Evolutionary conservation across 2,113 vertebrate species (phyloP).

Genomic region (Damaliscus lunatus): DNA sequence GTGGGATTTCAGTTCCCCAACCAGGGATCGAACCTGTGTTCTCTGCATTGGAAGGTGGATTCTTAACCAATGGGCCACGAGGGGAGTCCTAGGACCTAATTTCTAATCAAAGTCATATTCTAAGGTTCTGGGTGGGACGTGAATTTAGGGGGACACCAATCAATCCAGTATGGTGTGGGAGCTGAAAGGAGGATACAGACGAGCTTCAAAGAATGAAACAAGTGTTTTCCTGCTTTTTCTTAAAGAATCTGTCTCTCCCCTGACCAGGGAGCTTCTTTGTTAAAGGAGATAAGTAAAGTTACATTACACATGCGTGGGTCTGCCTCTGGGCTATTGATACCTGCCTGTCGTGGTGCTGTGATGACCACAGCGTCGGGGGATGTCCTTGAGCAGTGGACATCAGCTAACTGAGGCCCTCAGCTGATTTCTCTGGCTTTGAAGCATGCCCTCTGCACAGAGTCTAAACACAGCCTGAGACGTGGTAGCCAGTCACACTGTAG

Average conservation of each 20-base stretch:
- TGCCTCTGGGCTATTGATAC: background rate
- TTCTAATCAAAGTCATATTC: background rate
- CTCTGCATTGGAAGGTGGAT: background rate
- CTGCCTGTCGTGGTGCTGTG: accelerated
- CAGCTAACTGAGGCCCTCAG: background rate
- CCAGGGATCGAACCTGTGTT: background rate
- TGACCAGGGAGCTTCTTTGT: background rate
- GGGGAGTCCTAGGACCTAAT: background rate
- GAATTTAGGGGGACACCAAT: background rate
- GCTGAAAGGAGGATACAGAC: background rate
- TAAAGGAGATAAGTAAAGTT: background rate
- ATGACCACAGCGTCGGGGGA: background rate
- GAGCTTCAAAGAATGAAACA: background rate
- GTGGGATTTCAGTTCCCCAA: background rate
- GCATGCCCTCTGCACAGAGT: background rate
- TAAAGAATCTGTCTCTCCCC: background rate
- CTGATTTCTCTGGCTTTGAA: background rate
- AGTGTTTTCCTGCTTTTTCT: background rate
- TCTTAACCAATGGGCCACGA: background rate
- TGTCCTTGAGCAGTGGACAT: background rate
- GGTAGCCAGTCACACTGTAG: background rate
- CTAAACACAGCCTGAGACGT: background rate
- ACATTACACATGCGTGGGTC: accelerated
- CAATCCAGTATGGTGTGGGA: background rate
- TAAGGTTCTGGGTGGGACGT: background rate